Percentiles rank a stretch among this genome's conserved stretches.
phyloP scores from a whole-genome alignment of 2,113 vertebrate species.

The Ondatra zibethicus region DNA sequence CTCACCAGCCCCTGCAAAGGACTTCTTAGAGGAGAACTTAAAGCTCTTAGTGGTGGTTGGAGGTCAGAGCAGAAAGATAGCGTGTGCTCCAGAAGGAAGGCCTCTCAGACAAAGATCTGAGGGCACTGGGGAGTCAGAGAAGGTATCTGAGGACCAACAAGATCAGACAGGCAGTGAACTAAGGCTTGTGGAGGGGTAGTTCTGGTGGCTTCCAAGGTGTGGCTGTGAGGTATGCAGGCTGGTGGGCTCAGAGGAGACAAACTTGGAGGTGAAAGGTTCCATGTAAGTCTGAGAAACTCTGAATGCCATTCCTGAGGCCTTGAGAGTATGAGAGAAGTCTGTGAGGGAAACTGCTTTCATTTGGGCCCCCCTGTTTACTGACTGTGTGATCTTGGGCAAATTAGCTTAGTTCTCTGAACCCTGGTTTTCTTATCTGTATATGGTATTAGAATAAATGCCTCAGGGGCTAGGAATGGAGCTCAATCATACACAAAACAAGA shows the following conservation, averaged over 20 bases:
- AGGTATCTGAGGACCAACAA: not conserved
- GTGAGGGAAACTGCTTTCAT: not conserved
- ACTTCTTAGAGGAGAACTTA: not conserved
- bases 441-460: not conserved
- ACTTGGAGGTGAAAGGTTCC: not conserved
- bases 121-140: not conserved
- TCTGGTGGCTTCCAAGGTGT: not conserved
- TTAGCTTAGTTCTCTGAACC: not conserved
- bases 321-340: not conserved
- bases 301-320: not conserved
- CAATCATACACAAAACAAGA: not conserved
- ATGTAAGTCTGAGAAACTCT: not conserved
- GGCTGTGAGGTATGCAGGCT: not conserved
- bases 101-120: not conserved
- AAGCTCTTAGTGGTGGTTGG: not conserved
- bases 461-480: not conserved
- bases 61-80: not conserved
- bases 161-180: not conserved
- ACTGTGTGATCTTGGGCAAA: not conserved
- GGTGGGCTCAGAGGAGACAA: not conserved
- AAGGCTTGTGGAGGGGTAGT: not conserved
- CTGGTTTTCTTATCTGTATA: not conserved
- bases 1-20: no score
- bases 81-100: not conserved
- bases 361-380: fast-evolving